Evolutionary conservation across 1,140 invertebrate species (phyloP).

Genomic region (Drosophila malerkotliana): DNA sequence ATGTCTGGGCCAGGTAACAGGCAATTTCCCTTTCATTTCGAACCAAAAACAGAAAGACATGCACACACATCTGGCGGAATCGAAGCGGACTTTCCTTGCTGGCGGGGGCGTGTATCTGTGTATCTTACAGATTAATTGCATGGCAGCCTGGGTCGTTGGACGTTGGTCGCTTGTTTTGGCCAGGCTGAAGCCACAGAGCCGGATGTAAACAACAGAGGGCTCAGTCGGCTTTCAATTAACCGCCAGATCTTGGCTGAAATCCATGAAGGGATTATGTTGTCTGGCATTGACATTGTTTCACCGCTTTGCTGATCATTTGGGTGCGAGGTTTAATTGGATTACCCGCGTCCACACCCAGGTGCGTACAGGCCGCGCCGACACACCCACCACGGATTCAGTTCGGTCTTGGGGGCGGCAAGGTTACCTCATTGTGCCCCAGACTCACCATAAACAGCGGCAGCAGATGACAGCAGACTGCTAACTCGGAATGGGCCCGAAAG

Average conservation of each 20-base stretch:
- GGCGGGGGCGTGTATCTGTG: conserved; percentile 31
- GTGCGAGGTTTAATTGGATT: conserved; percentile 59
- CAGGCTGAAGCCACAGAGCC: conserved; percentile 15
- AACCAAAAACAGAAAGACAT: background rate
- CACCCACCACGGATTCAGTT: conserved; percentile 19
- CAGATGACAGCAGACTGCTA: conserved; percentile 37
- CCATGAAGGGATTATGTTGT: conserved; percentile 28
- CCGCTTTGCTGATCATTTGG: conserved; percentile 59
- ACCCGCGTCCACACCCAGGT: conserved; percentile 31
- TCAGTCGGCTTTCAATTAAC: background rate
- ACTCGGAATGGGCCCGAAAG: conserved; percentile 22
- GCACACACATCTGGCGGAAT: conserved; percentile 25
- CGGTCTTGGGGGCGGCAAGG: conserved; percentile 21
- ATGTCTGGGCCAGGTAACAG: conserved; percentile 12
- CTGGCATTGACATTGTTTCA: conserved; percentile 79
- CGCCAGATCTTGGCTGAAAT: background rate
- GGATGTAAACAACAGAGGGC: conserved; percentile 27
- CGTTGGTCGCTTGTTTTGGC: conserved; percentile 1
- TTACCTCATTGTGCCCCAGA: conserved; percentile 31
- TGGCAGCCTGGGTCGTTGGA: background rate
- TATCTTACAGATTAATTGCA: conserved; percentile 24
- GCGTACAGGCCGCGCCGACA: conserved; percentile 23
- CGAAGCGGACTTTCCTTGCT: conserved; percentile 42
- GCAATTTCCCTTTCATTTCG: conserved; percentile 72
- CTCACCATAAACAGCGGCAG: conserved; percentile 77